phyloP scores from a whole-genome alignment of 2,113 vertebrate genomes.

The Gavialis gangeticus region DNA sequence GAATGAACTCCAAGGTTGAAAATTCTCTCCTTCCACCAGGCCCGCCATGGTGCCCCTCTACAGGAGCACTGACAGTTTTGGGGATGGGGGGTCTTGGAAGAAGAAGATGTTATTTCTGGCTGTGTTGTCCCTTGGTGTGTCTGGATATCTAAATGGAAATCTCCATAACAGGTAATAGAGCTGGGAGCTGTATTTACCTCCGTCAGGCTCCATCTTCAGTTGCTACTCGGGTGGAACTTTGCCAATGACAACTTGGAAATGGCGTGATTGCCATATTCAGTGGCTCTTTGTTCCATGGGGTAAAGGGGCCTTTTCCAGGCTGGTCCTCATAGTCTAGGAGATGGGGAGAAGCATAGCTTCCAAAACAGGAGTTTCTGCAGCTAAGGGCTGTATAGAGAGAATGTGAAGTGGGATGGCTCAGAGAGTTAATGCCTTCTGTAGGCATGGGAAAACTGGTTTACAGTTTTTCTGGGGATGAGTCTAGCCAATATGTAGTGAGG shows the following conservation, averaged over 20 bases:
- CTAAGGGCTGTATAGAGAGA: neutral
- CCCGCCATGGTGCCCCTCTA: neutral
- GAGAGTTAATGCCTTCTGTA: neutral
- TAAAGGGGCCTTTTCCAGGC: neutral
- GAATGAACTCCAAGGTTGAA: conserved; percentile 48
- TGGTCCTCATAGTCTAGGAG: neutral
- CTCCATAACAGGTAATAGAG: neutral
- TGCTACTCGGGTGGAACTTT: fast-evolving
- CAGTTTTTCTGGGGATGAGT: neutral
- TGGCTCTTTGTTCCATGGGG: neutral
- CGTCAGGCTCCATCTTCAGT: neutral
- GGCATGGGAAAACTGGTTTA: neutral
- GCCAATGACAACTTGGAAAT: neutral
- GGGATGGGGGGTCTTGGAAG: fast-evolving
- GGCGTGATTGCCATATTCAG: fast-evolving
- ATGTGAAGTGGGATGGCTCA: neutral
- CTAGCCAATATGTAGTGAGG: fast-evolving
- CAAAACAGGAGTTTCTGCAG: neutral
- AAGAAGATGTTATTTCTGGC: neutral
- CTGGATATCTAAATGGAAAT: neutral
- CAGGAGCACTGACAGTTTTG: neutral
- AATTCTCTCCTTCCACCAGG: neutral
- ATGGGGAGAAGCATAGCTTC: neutral
- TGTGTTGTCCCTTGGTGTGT: neutral
- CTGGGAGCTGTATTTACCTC: conserved; percentile 22